Evolutionary conservation across 2,113 vertebrate genomes (phyloP), one percentile per base, ranked within the genome.

Genomic region (Strigops habroptila): DNA sequence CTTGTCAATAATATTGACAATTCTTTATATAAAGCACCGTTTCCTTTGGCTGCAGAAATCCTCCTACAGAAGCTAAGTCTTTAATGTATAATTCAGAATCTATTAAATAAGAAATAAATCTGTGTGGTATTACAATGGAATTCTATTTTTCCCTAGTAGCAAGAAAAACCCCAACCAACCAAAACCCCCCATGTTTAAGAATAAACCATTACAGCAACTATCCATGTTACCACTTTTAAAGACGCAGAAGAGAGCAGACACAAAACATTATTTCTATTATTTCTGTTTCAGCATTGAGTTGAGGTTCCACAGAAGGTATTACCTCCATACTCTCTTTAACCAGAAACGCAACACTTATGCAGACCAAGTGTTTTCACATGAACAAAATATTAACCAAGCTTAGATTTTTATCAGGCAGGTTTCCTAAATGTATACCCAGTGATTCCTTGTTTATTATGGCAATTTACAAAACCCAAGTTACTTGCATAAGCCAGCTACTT

Each of bases 1-100:
- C 35, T 84, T 78, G 65, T 88, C 95, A 92, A 92, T 88, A 88
- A 57, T 84, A 96, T 76, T 43, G 91, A 92, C 80, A 53, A 35
- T 18, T 84, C 76, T 91, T 83, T 86, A 65, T 33, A 41, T 86
- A 83, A 83, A 81, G 68, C 65, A 52, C 18, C 22, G 10, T 27
- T 92, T 82, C 30, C 31, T 91, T 69, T 65, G 86, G 77, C 77
- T 89, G 52, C 65, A 89, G 52, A 88, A 92, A 60, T 69, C 51
- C n/a, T 81, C 39, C 55, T 69, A 37, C 2, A 68, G 33, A 24
- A 94, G 64, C 27, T 25, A 83, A 55, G 24, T 84, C 69, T 84
- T 93, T 71, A 86, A 81, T 30, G 25, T 37, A 82, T 86, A 75
- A 90, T 88, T 94, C 35, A 69, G 64, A 82, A 57, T 10, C 10